Evolutionary conservation across 1,140 invertebrate genomes (phyloP), one percentile per base, ranked within the genome.

Genomic region (Pseudomyrmex pallidus): DNA sequence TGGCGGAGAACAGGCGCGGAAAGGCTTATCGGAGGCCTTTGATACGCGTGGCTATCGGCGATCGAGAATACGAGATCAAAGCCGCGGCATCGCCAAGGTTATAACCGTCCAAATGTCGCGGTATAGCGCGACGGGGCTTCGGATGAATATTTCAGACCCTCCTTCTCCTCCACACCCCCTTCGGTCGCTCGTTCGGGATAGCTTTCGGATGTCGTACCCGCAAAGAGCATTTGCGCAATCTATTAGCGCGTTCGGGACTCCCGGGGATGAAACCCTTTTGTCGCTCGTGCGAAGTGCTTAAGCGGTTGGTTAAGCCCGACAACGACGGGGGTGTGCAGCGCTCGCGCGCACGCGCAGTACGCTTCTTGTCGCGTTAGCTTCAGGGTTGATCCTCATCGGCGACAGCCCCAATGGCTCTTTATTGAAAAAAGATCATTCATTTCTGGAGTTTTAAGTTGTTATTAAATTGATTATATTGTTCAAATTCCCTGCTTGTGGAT

Each of bases 141-240:
- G 72, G 56, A 87, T 88, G 86, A 88, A 88, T 88, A 88, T 88
- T 88, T 88, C 83, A 88, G 67, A 25, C 46, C 84, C 66, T 57
- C 85, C 67, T 13, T 22, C 61, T 22, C n/a, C 50, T 2, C 50
- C 13, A 61, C 13, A 56, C 83, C 25, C 82, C 85, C 48, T 82
- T 64, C 35, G 35, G 78, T 57, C 66, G 59, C 44, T 63, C 54
- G 52, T 13, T 35, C 56, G 72, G 72, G 54, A 57, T 54, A 67
- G 64, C 74, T 77, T 67, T 54, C 85, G 70, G 25, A 68, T 87
- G 83, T 85, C 84, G 76, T 88, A 90, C 83, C 90, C 90, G 88
- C 92, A 93, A 93, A 92, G 91, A 92, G 92, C 91, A 93, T 93
- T 93, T 93, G 85, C 90, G 85, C 93, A 92, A 92, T 92, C 91